These are phyloP conservation scores for Kryptolebias ocellatus DNA, from an alignment of 2,797 vertebrate species.

Conservation along the genomic window DNA sequence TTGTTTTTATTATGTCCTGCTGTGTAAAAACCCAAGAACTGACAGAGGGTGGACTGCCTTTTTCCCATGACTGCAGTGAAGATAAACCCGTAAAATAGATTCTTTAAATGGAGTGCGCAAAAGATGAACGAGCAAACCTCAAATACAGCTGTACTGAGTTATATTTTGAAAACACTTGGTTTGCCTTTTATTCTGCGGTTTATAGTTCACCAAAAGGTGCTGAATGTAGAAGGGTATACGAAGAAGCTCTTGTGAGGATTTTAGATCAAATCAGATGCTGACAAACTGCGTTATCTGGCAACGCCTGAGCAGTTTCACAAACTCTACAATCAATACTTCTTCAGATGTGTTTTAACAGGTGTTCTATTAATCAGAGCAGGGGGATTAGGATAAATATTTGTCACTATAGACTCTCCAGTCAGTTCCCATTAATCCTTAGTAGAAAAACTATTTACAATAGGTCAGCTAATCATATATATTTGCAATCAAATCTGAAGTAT, in stretches of 20 bases:
- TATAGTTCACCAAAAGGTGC: conserved; percentile 6
- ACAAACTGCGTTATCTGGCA: conserved; percentile 6
- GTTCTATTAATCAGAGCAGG: background rate
- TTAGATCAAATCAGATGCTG: background rate
- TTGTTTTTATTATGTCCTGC: too few species aligned
- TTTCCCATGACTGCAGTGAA: too few species aligned
- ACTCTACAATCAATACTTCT: background rate
- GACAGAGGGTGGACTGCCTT: too few species aligned
- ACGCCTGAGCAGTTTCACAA: background rate
- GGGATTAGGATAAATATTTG: background rate
- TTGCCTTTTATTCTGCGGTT: conserved; percentile 9
- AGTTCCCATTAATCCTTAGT: background rate
- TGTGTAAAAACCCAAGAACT: too few species aligned
- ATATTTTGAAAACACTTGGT: background rate
- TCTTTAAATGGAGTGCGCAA: background rate
- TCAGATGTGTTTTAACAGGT: background rate
- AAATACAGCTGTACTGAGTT: too few species aligned
- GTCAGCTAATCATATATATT: background rate
- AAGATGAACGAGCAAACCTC: too few species aligned
- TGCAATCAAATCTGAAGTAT: too few species aligned
- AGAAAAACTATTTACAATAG: background rate
- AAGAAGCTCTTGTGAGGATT: conserved; percentile 2
- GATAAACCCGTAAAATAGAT: background rate
- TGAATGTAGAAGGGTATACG: background rate
- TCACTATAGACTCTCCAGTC: background rate